Percentiles rank a stretch among this genome's conserved stretches.
phyloP scores from a whole-genome alignment of 2,113 vertebrate genomes.

The Cyanoramphus novaezelandiae region DNA sequence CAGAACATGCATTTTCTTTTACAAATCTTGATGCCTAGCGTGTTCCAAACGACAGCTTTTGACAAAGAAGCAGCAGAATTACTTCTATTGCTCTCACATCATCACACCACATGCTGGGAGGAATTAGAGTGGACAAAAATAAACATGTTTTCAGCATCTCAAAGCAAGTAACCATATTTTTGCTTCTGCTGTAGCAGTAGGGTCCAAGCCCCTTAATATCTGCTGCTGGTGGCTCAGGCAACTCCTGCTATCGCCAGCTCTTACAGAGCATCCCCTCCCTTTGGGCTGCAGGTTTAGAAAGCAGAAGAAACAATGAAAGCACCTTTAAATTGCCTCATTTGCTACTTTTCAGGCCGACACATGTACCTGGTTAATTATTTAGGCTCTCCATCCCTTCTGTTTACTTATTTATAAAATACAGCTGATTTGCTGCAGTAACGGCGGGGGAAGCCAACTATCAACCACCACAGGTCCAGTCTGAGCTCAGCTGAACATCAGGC shows the following conservation, averaged over 20 bases:
- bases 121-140: not conserved
- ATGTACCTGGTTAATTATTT: slow-evolving; percentile 25
- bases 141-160: not conserved
- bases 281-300: not conserved
- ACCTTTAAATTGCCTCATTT: not conserved
- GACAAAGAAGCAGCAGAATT: not conserved
- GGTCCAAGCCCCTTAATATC: not conserved
- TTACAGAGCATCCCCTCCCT: not conserved
- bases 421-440: not conserved
- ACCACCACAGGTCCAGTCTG: not conserved
- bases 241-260: not conserved
- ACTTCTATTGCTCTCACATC: not conserved
- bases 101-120: not conserved
- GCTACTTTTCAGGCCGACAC: not conserved
- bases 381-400: not conserved
- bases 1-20: not conserved
- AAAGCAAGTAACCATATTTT: not conserved
- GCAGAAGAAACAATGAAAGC: not conserved
- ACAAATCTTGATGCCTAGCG: not conserved
- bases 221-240: not conserved
- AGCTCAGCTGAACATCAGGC: not conserved
- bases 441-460: not conserved
- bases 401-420: slow-evolving; percentile 12
- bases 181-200: not conserved
- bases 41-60: not conserved